These are phyloP conservation scores for Scolopax rusticola DNA, from an alignment of 2,797 vertebrate genomes.

Conservation along the genomic window DNA sequence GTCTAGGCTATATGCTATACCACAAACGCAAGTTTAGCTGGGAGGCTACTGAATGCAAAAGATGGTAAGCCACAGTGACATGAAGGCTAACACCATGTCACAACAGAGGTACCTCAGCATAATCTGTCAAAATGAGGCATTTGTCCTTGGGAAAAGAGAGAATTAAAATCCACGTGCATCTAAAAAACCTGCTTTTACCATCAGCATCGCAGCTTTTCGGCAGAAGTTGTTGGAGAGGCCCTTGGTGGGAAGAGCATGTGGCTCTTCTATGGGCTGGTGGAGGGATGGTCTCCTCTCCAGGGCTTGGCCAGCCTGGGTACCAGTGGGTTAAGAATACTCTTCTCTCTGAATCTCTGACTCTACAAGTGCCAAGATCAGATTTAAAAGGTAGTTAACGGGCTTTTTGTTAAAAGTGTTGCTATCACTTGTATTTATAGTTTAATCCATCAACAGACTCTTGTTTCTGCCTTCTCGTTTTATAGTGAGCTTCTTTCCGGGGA, in stretches of 20 bases:
- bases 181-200: not conserved
- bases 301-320: not conserved
- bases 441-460: slow-evolving; percentile 55
- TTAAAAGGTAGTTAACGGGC: slow-evolving; percentile 29
- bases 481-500: not conserved
- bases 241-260: not conserved
- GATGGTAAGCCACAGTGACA: slow-evolving; percentile 36
- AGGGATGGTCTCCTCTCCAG: not conserved
- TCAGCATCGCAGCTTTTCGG: not conserved
- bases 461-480: slow-evolving; percentile 32
- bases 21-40: not conserved
- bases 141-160: not conserved
- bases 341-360: not conserved
- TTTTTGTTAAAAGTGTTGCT: slow-evolving; percentile 40
- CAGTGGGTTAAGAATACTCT: fast-evolving
- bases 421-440: slow-evolving; percentile 46
- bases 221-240: not conserved
- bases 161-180: not conserved
- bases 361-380: not conserved
- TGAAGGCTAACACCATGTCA: slow-evolving; percentile 46
- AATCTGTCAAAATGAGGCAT: slow-evolving; percentile 26
- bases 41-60: not conserved
- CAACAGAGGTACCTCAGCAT: slow-evolving; percentile 10
- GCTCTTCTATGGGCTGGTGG: not conserved
- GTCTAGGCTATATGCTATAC: not conserved